These are phyloP conservation scores for Mustelus asterias DNA, from an alignment of 2,113 vertebrate species.

Conservation along the genomic window DNA sequence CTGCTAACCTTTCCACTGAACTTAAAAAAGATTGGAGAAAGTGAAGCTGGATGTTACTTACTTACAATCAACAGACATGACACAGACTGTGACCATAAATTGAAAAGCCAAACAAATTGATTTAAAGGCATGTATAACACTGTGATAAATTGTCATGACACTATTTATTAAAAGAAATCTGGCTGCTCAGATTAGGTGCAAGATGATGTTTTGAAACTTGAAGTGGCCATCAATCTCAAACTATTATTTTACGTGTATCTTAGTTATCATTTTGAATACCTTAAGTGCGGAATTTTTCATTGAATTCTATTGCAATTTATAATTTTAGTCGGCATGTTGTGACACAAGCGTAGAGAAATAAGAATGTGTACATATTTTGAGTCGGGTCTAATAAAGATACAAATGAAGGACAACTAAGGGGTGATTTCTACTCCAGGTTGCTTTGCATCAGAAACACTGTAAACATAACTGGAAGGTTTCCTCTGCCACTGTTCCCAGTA, in stretches of 20 bases:
- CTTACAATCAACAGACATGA: slow-evolving; percentile 23
- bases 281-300: not conserved
- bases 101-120: slow-evolving; percentile 31
- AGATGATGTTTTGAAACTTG: slow-evolving; percentile 3
- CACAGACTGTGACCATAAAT: slow-evolving; percentile 22
- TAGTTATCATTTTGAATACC: not conserved
- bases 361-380: not conserved
- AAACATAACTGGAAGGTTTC: not conserved
- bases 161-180: slow-evolving; percentile 1
- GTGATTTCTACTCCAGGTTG: not conserved
- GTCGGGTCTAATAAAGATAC: not conserved
- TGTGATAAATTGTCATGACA: not conserved
- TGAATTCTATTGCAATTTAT: not conserved
- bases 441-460: not conserved
- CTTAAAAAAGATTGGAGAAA: slow-evolving; percentile 14
- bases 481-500: not conserved
- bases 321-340: not conserved
- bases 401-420: not conserved
- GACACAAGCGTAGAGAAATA: not conserved
- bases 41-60: slow-evolving; percentile 4
- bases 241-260: not conserved
- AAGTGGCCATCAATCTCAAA: slow-evolving; percentile 24
- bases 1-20: not conserved
- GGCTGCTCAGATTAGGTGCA: not conserved
- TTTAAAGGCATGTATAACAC: not conserved